A percentile compares a stretch with the other conserved stretches of the same genome.
Evolutionary conservation across 2,888 invertebrate species (phyloP).

Genomic region (Slavum lentiscoides): DNA sequence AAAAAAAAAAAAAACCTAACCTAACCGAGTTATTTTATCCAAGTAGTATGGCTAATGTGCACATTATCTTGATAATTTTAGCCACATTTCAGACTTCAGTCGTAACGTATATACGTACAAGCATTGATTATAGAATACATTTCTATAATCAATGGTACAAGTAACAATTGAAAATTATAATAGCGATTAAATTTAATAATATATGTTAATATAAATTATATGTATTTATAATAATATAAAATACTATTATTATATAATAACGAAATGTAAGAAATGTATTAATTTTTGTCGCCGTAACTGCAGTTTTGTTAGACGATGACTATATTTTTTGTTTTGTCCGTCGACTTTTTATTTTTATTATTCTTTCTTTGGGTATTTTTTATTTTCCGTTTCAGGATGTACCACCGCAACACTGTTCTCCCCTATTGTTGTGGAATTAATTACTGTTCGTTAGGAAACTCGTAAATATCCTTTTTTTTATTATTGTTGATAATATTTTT

Average conservation of each 20-base stretch:
- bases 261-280: slow-evolving; percentile 1
- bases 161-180: too few species aligned
- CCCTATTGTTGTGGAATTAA: slow-evolving; percentile 28
- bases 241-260: too few species aligned
- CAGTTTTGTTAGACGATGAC: slow-evolving; percentile 1
- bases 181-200: too few species aligned
- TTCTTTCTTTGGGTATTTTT: slow-evolving; percentile 2
- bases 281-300: slow-evolving; percentile 5
- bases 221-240: too few species aligned
- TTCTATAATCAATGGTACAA: too few species aligned
- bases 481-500: slow-evolving; percentile 21
- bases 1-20: not conserved
- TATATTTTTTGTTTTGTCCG: slow-evolving; percentile 15
- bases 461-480: slow-evolving; percentile 13
- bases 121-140: too few species aligned
- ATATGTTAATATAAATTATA: too few species aligned
- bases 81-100: too few species aligned
- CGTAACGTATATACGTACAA: too few species aligned
- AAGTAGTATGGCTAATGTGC: too few species aligned
- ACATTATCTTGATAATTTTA: too few species aligned
- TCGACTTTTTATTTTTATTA: slow-evolving; percentile 2
- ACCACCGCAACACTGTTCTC: not conserved
- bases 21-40: too few species aligned
- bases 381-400: slow-evolving; percentile 22
- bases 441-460: slow-evolving; percentile 26